Evolutionary conservation across 1,140 invertebrate genomes (phyloP).

Genomic region (Nephila pilipes): DNA sequence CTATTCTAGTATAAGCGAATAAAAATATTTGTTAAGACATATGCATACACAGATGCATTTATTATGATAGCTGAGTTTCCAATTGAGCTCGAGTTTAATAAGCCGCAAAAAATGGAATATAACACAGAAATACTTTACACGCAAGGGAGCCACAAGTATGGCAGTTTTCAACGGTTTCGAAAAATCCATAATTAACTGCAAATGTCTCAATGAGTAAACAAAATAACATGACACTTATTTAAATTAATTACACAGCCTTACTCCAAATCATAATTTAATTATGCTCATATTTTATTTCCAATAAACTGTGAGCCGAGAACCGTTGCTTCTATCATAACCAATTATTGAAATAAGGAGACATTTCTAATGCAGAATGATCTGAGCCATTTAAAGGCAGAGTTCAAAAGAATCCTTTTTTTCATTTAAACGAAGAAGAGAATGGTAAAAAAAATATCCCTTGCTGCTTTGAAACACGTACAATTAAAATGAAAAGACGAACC

Average conservation of each 20-base stretch:
- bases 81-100: too few species aligned
- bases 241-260: not conserved
- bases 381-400: not conserved
- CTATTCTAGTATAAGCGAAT: too few species aligned
- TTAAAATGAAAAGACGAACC: too few species aligned
- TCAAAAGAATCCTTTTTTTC: too few species aligned
- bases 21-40: too few species aligned
- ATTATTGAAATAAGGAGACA: not conserved
- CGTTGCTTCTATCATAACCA: not conserved
- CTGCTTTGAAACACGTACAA: too few species aligned
- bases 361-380: not conserved
- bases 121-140: not conserved
- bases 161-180: not conserved
- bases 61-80: too few species aligned
- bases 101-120: too few species aligned
- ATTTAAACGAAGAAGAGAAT: too few species aligned
- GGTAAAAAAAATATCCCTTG: too few species aligned
- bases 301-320: not conserved
- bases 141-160: not conserved
- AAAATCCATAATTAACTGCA: not conserved
- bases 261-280: not conserved
- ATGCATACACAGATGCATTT: too few species aligned
- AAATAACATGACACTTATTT: slow-evolving; percentile 1
- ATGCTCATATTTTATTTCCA: not conserved
- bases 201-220: not conserved